Base-by-base conservation (phyloP, 2,113 vertebrate genomes). In the Pelmatolapia mariae region DNA sequence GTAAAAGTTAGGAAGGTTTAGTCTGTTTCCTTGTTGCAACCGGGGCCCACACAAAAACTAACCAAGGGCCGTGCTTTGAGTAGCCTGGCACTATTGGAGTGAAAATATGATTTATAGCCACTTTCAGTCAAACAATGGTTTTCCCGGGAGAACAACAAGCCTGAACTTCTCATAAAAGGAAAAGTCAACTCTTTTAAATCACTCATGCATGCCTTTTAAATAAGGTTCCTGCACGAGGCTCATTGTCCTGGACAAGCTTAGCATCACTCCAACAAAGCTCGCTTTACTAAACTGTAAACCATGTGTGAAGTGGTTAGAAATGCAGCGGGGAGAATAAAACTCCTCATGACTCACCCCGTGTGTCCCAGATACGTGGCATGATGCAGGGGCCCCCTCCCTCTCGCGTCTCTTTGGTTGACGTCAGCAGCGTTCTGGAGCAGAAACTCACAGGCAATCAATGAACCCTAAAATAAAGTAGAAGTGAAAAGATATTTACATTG, bases 361-460 rank as follows among this genome's bases (percentile, higher is more conserved):
- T 97, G 98, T 8, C 98, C 98, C 54, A 99, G 96, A 89, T 97
- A 98, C 0, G 98, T 99, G 90, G 98, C 98, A 0, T 99, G 98
- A 86, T 99, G 98, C 93, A 99, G 95, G 1, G 98, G 98, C 0
- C 97, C 98, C 36, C 98, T 95, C 81, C 98, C 98, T 84, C 96
- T 94, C 15, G 86, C 91, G 83, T 99, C 98, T 96, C 97, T 98
- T 96, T 99, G 98, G 97, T 99, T 98, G 82, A 99, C 98, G 0
- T 99, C 98, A 1, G 98, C 98, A 19, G 98, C 97, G 1, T 99
- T 99, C 96, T 99, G 98, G 40, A 99, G 97, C 90, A 99, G 96
- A 90, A 98, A 99, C 90, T 99, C 98, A 5, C 98, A 99, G 84
- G 98, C 96, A 86, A 99, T 97, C 94, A 99, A 33, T 8, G 98